Evolutionary conservation across 2,797 vertebrate genomes (phyloP), one percentile per base, ranked within the genome.

Genomic region (Anolis apletophallus): DNA sequence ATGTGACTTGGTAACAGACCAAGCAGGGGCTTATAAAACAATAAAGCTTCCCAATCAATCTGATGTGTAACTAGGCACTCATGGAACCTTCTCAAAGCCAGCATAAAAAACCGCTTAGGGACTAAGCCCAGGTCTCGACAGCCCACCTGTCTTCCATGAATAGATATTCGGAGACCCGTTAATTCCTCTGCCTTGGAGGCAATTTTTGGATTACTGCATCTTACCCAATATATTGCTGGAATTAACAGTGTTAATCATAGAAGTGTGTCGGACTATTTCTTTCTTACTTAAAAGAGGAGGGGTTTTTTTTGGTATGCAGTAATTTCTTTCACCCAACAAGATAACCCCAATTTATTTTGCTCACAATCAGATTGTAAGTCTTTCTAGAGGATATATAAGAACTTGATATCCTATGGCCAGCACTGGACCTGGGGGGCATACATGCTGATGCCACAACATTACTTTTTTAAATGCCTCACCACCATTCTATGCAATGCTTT

Each of bases 1-100:
- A 94, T 95, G 91, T 89, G 93, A 90, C 91, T 94, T 93, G 88
- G 92, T 94, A 94, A 87, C 89, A 93, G 89, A 94, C 90, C 92
- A 94, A 93, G 87, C 81, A 90, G 89, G 93, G 93, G 87, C 92
- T 91, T 94, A 90, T 92, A 92, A 94, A 94, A 94, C 90, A 93
- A 90, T 92, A 94, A 94, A 93, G 82, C 91, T 93, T 94, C 94
- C 91, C 92, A 94, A 94, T 94, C 89, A 94, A 91, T 93, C 91
- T 91, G 78, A 92, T 89, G 85, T 84, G 89, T 88, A 94, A 94
- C 90, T 85, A 94, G 93, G 88, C 88, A 88, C 88, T 90, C 88
- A 88, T 88, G 19, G 88, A 91, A 89, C 69, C 67, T 89, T 80
- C 86, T 88, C 32, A 85, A 91, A 92, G 83, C 73, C 90, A 88